Conservation (phyloP, 2,797 vertebrate species). For the Neoniphon sammara region DNA sequence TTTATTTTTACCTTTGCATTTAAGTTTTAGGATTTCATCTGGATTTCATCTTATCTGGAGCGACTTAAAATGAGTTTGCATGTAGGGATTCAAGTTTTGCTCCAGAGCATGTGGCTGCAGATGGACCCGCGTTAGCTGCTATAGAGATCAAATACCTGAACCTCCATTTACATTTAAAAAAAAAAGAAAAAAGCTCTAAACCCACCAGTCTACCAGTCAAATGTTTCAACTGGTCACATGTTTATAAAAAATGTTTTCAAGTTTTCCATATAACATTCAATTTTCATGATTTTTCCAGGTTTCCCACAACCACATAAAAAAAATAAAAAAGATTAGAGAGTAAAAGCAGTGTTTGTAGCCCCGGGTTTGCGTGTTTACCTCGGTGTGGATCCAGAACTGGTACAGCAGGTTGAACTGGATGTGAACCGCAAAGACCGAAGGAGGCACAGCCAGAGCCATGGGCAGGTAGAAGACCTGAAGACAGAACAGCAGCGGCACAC, state of each 20-base stretch:
- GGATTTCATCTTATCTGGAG: no score
- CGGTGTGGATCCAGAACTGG: conserved; percentile 98
- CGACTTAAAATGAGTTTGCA: no score
- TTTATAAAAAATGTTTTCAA: not conserved
- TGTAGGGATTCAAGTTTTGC: no score
- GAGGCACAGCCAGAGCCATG: conserved; percentile 90
- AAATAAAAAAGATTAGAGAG: not conserved
- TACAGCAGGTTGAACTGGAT: conserved; percentile 94
- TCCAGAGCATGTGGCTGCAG: no score
- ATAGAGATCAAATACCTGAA: no score
- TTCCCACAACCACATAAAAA: not conserved
- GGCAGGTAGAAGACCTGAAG: conserved; percentile 91
- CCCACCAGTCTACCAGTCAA: no score
- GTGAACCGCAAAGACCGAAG: conserved; percentile 91
- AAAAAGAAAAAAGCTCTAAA: no score
- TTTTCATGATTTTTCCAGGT: no score
- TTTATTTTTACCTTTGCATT: no score
- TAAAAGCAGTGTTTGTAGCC: not conserved
- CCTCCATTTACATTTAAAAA: no score
- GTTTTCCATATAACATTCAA: not conserved
- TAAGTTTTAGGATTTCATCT: no score
- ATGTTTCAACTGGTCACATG: not conserved
- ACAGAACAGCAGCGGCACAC: not conserved
- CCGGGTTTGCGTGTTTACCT: conserved; percentile 81
- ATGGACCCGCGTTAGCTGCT: no score